Evolutionary conservation across 1,140 invertebrate genomes (phyloP), one percentile per base, ranked within the genome.

Genomic region (Pissodes strobi): DNA sequence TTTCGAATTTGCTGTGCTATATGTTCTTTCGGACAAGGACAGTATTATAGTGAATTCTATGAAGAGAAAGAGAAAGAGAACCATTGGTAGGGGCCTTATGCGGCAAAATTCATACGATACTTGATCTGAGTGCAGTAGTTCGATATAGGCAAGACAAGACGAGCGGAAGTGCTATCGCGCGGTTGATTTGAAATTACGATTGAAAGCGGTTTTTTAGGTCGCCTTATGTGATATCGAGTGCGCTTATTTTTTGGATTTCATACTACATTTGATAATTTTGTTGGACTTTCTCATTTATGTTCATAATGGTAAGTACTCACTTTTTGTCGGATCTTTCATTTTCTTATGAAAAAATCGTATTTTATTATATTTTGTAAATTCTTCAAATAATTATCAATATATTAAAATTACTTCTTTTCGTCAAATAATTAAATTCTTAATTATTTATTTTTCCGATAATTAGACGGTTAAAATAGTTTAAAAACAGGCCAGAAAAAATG

Each of bases 1-100:
- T 74, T 74, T 74, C 73, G 71, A 74, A 74, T 74, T 73, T 62
- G 61, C 52, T 66, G 69, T 74, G 71, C 62, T 73, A 67, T 73
- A 73, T 74, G 70, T 69, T 64, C 41, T 60, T 19, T 10, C 23
- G 38, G 56, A 69, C 48, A 66, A 59, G 67, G 67, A 69, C 62
- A 19, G 43, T 18, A 13, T 10, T 46, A 65, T 63, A 19, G 10
- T 5, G 39, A 23, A 27, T 55, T 13, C 13, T 45, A 25, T 21
- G 21, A 55, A 34, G 8, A 23, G 53, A 72, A 41, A 56, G 51
- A 68, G 69, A 71, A 38, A 48, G 49, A 39, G 8, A 30, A 12
- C 27, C 10, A 25, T 57, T 69, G 69, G 69, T 68, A 73, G 71
- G 71, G 71, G 71, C 69, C 66, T 68, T 70, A 69, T 43, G 56